phyloP scores from a whole-genome alignment of 2,888 invertebrate species.

The Yponomeuta sedellus region DNA sequence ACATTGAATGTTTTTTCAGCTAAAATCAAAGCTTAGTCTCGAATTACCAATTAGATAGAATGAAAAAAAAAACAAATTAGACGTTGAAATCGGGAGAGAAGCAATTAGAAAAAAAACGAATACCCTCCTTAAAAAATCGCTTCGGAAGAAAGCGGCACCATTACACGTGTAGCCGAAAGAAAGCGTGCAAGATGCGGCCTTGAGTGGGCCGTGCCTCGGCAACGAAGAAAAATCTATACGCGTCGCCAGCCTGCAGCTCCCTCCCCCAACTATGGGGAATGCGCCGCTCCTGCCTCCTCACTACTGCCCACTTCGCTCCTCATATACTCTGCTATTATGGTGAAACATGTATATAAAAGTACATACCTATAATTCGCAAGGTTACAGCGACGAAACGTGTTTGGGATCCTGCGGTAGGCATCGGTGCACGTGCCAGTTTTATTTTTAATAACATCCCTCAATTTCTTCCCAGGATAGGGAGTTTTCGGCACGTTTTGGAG shows the following conservation, averaged over 20 bases:
- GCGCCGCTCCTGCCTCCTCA: constrained; percentile 24
- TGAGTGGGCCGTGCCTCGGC: constrained; percentile 47
- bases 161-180: constrained; percentile 17
- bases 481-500: neutral
- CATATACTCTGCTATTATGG: neutral
- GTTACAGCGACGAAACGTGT: constrained; percentile 12
- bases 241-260: constrained; percentile 21
- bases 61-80: neutral
- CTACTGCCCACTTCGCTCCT: constrained; percentile 2
- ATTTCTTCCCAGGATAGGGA: neutral
- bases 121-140: no score
- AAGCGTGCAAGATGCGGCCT: constrained; percentile 42
- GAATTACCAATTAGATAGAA: neutral
- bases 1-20: neutral
- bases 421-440: neutral
- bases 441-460: neutral
- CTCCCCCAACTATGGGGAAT: constrained; percentile 10
- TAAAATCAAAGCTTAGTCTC: neutral
- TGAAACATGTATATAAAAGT: neutral
- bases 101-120: no score
- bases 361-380: neutral
- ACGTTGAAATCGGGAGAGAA: no score
- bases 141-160: neutral
- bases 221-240: constrained; percentile 56
- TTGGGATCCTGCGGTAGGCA: constrained; percentile 2